A percentile compares a stretch with the other conserved stretches of the same genome.
phyloP scores from a whole-genome alignment of 2,888 invertebrate species.

The Campoplex capitator region DNA sequence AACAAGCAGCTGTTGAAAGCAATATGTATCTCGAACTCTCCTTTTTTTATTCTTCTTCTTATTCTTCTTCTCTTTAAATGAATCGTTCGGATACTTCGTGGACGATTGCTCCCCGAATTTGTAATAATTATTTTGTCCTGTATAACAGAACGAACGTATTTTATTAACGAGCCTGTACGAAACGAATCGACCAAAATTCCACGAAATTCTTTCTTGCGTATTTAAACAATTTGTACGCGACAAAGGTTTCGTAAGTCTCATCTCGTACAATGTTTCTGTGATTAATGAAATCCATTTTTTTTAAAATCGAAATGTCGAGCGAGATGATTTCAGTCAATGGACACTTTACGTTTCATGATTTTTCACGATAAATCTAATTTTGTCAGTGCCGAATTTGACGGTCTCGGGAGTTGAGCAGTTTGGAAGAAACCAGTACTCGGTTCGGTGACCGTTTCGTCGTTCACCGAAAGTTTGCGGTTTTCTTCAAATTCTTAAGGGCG shows the following conservation, averaged over 20 bases:
- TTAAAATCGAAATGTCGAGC: too few species aligned
- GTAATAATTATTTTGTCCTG: slow-evolving; percentile 46
- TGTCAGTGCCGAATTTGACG: too few species aligned
- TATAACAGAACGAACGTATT: not conserved
- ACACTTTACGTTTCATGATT: too few species aligned
- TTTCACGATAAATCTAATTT: too few species aligned
- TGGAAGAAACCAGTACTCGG: too few species aligned
- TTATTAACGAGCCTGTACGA: not conserved
- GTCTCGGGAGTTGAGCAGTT: too few species aligned
- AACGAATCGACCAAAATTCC: not conserved
- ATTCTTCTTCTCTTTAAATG: slow-evolving; percentile 10
- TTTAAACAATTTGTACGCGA: not conserved
- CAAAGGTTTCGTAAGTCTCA: not conserved
- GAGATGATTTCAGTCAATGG: too few species aligned
- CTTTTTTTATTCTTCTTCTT: not conserved
- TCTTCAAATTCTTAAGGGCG: too few species aligned
- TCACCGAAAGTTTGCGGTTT: too few species aligned
- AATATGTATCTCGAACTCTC: slow-evolving; percentile 44
- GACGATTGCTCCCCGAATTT: slow-evolving; percentile 52
- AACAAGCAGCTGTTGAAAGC: slow-evolving; percentile 63
- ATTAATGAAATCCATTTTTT: too few species aligned
- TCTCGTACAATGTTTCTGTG: too few species aligned
- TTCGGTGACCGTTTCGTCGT: too few species aligned
- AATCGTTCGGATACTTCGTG: not conserved
- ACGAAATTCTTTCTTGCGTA: not conserved